Percentiles rank a stretch among this genome's conserved stretches.
Conservation (phyloP, 2,113 vertebrate genomes). For the Gavialis gangeticus region DNA sequence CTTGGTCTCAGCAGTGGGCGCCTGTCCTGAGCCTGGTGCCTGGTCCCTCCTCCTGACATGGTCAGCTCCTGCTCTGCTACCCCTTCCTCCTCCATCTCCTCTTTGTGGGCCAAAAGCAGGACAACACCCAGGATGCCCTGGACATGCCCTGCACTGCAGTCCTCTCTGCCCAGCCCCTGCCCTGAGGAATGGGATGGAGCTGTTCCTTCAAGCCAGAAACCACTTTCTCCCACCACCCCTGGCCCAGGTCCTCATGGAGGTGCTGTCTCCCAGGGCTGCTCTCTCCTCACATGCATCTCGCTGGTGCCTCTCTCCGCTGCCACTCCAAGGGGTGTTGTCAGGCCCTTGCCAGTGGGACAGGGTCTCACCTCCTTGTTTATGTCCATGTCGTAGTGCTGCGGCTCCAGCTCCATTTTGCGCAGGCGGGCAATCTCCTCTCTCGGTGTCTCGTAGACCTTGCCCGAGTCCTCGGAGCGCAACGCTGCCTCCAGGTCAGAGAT, state of each 20-base stretch:
- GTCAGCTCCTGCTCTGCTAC: neutral
- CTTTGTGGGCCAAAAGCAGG: neutral
- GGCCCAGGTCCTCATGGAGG: too few relatives aligned
- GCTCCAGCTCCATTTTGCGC: constrained; percentile 87
- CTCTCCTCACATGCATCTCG: neutral
- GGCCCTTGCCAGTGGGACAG: neutral
- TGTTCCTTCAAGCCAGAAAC: fast-evolving
- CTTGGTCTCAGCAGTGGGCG: neutral
- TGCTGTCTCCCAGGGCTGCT: fast-evolving
- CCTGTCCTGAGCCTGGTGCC: fast-evolving
- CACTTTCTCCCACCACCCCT: neutral
- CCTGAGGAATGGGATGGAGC: neutral
- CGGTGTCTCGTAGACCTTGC: constrained; percentile 88
- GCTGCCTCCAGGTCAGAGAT: constrained; percentile 94
- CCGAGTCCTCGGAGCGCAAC: constrained; percentile 80
- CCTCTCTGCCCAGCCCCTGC: neutral
- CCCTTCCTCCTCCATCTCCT: neutral
- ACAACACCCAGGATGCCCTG: neutral
- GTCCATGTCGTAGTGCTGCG: constrained; percentile 86
- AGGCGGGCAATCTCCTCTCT: constrained; percentile 93
- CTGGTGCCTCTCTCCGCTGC: neutral
- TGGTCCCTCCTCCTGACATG: neutral
- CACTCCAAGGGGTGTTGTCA: neutral
- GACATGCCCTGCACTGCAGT: neutral
- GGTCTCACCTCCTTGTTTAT: constrained; percentile 86